Percentiles rank a stretch among this genome's conserved stretches.
Conservation (phyloP, 2,797 vertebrate species). For the Sebastiscus albofasciatus region DNA sequence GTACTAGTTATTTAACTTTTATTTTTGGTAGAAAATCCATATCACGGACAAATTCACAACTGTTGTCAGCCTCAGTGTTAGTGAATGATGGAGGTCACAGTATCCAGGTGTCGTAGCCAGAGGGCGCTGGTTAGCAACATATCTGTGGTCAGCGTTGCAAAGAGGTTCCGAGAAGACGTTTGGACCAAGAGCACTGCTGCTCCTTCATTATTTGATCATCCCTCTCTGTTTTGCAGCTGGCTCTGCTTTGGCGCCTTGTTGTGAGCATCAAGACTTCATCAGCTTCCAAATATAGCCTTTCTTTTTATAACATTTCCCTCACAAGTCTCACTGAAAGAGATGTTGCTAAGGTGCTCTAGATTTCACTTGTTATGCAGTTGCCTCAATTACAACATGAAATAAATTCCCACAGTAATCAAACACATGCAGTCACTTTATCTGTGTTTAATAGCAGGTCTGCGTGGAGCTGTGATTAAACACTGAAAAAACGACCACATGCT, state of each 20-base stretch:
- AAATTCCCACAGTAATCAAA: not conserved
- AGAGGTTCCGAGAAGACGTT: not conserved
- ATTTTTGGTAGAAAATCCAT: not conserved
- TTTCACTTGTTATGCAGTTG: not conserved
- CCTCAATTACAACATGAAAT: not conserved
- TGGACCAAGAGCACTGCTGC: not conserved
- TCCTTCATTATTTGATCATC: not conserved
- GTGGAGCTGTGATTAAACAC: not conserved
- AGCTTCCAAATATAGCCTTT: conserved; percentile 3
- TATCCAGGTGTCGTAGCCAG: conserved; percentile 31
- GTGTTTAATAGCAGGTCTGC: not conserved
- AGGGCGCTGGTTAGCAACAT: conserved; percentile 32
- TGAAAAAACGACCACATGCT: not conserved
- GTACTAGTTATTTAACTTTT: not conserved
- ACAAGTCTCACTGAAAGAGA: not conserved
- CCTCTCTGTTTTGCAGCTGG: not conserved
- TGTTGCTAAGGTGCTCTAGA: not conserved
- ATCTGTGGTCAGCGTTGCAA: not conserved
- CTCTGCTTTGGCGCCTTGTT: not conserved
- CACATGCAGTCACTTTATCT: not conserved
- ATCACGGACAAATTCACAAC: not conserved
- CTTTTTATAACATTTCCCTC: not conserved
- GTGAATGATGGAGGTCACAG: not conserved
- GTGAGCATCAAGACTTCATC: conserved; percentile 6
- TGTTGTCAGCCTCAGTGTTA: not conserved